These are phyloP conservation scores for Thermophis baileyi DNA, from an alignment of 2,113 vertebrate species.

Conservation along the genomic window DNA sequence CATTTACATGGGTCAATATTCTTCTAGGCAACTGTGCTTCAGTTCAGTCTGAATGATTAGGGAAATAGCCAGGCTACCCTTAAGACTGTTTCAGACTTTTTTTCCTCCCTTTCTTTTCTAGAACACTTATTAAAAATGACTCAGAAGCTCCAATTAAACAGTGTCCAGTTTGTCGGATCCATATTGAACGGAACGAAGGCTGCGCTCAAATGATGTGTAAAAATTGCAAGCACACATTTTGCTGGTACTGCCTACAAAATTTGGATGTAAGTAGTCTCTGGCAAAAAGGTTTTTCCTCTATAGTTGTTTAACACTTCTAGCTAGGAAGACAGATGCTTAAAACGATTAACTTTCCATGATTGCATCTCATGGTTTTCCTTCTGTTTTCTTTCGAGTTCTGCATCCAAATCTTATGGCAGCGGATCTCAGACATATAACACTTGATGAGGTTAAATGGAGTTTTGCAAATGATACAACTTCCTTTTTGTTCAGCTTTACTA, in stretches of 20 bases:
- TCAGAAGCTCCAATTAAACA: slow-evolving; percentile 85
- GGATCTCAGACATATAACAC: not conserved
- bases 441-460: slow-evolving; percentile 7
- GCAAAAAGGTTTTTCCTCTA: not conserved
- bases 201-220: slow-evolving; percentile 99
- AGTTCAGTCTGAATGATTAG: not conserved
- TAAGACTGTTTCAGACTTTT: slow-evolving; percentile 21
- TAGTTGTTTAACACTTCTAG: not conserved
- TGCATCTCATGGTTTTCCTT: not conserved
- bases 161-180: slow-evolving; percentile 88
- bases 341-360: not conserved
- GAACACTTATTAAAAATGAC: slow-evolving; percentile 67
- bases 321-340: not conserved
- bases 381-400: not conserved
- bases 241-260: slow-evolving; percentile 97
- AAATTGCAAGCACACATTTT: slow-evolving; percentile 97
- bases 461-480: slow-evolving; percentile 25
- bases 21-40: not conserved
- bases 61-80: not conserved
- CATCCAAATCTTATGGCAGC: not conserved
- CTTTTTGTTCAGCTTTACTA: slow-evolving; percentile 32
- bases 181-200: slow-evolving; percentile 94
- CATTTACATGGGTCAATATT: not conserved
- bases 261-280: slow-evolving; percentile 82
- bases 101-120: slow-evolving; percentile 35